Percentiles rank a stretch among this genome's conserved stretches.
Evolutionary conservation across 2,888 invertebrate genomes (phyloP).

Genomic region (Andrena minutula): DNA sequence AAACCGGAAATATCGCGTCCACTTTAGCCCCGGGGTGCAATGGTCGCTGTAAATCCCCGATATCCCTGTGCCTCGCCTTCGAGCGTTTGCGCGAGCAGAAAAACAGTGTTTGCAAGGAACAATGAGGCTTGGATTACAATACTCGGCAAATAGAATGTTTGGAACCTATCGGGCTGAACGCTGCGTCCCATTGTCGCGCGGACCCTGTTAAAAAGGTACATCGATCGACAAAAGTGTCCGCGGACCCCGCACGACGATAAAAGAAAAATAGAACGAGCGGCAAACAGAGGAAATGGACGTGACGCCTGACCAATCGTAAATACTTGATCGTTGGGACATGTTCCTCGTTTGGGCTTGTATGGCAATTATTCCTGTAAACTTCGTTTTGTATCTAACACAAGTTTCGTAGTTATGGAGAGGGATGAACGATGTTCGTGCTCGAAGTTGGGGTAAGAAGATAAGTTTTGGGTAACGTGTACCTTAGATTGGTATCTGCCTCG

Average conservation of each 20-base stretch:
- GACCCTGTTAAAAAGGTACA: conserved; percentile 61
- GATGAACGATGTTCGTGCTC: background rate
- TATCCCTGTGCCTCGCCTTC: conserved; percentile 34
- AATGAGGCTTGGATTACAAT: conserved; percentile 81
- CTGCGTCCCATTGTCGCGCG: conserved; percentile 68
- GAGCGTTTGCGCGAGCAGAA: conserved; percentile 58
- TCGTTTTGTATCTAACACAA: too few species aligned
- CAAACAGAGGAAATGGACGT: conserved; percentile 14
- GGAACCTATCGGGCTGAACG: conserved; percentile 76
- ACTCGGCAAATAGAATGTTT: conserved; percentile 80
- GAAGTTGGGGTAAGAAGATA: background rate
- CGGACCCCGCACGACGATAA: conserved; percentile 43
- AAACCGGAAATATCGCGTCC: conserved; percentile 62
- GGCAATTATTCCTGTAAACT: too few species aligned
- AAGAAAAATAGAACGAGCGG: conserved; percentile 14
- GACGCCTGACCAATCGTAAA: conserved; percentile 8
- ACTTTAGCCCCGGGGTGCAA: conserved; percentile 56
- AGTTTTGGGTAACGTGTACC: conserved; percentile 8
- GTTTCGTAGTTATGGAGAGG: background rate
- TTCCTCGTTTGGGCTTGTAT: background rate
- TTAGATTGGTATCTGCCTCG: conserved; percentile 33
- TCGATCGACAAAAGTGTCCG: conserved; percentile 57
- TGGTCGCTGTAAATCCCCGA: conserved; percentile 59
- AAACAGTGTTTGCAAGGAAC: conserved; percentile 79
- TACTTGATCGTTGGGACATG: conserved; percentile 16